Evolutionary conservation across 2,797 vertebrate species (phyloP), one percentile per base, ranked within the genome.

Genomic region (Sciaenops ocellatus): DNA sequence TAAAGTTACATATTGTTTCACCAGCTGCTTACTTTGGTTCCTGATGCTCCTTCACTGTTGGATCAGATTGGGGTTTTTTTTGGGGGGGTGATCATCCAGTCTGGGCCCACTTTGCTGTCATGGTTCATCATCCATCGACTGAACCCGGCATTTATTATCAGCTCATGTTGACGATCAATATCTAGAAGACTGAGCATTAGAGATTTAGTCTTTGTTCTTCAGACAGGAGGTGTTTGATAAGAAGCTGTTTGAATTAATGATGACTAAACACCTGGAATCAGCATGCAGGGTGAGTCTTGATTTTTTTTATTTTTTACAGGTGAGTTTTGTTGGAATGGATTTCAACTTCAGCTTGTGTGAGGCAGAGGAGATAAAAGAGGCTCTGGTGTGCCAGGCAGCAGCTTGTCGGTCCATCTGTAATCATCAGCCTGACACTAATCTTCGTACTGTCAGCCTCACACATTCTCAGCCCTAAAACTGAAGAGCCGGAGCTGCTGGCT

Each of bases 401-500:
- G 67, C 78, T 80, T 59, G 63, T 76, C 68, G 3, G 59, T 76
- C 69, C 47, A 26, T 85, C 83, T 79, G 72, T 59, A 74, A 61
- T 62, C 78, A 46, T 76, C 72, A 42, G 61, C 20, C 52, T 44
- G 69, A 83, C 61, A 17, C 56, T 83, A 71, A 73, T 78, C 44
- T 51, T 78, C 68, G 3, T 1, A n/a, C 56, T 7, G 55, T 15
- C 46, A 56, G 62, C 5, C 63, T 76, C 55, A 7, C 12, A 13
- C 34, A n/a, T 24, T 69, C 42, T 5, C 34, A 41, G 22, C n/a
- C 67, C 30, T 2, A 13, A 6, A 71, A 38, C 54, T n/a, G 50
- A 65, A 51, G 46, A 50, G 44, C 20, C 8, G 0, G 13, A 76
- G n/a, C 34, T 16, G 34, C 41, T 41, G 55, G 26, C 11, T 67